A percentile compares a stretch with the other conserved stretches of the same genome.
Conservation (phyloP, 2,113 vertebrate genomes). For the Calypte anna region DNA sequence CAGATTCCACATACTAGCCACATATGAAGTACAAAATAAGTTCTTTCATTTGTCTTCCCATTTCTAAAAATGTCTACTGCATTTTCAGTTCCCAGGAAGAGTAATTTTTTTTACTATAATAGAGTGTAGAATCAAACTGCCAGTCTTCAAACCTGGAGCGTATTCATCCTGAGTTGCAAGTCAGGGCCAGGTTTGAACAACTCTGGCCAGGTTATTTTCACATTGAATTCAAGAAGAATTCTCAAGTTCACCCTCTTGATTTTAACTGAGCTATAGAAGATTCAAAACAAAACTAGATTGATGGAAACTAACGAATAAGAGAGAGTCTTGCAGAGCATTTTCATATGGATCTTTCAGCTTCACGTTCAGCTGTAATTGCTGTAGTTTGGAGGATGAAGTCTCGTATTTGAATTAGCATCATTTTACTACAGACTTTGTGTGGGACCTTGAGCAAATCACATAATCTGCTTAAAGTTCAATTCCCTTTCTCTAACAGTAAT, state of each 20-base stretch:
- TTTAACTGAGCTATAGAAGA: not conserved
- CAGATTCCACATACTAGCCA: slow-evolving; percentile 1
- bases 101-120: slow-evolving; percentile 15
- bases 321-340: not conserved
- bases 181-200: not conserved
- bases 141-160: not conserved
- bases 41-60: slow-evolving; percentile 22
- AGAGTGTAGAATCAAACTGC: not conserved
- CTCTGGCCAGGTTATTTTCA: not conserved
- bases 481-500: slow-evolving; percentile 33
- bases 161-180: not conserved
- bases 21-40: slow-evolving; percentile 12
- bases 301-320: not conserved
- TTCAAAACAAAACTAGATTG: not conserved
- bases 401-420: slow-evolving; percentile 38
- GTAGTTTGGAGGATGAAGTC: not conserved
- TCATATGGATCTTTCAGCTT: not conserved
- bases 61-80: slow-evolving; percentile 5
- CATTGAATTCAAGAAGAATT: not conserved
- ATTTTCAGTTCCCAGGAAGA: slow-evolving; percentile 8
- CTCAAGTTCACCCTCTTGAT: not conserved
- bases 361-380: not conserved
- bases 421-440: slow-evolving; percentile 21
- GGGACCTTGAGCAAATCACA: slow-evolving; percentile 32
- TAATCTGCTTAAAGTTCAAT: slow-evolving; percentile 44